phyloP scores from a whole-genome alignment of 1,140 invertebrate genomes.

The Apis cerana region DNA sequence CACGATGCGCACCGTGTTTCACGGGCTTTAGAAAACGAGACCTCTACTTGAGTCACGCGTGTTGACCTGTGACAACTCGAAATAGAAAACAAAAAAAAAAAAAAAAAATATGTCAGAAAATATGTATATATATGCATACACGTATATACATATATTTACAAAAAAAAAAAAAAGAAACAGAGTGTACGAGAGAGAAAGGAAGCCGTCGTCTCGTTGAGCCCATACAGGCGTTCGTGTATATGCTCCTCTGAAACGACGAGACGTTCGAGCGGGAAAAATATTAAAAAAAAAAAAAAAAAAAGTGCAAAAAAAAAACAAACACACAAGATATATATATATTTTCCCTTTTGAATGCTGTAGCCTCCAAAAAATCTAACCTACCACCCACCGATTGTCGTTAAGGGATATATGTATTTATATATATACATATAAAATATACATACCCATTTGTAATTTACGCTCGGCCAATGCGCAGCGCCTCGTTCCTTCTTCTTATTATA shows the following conservation, averaged over 20 bases:
- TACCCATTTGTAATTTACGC: slow-evolving; percentile 63
- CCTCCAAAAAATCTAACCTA: slow-evolving; percentile 72
- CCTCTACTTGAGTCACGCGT: slow-evolving; percentile 38
- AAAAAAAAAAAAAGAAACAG: slow-evolving; percentile 24
- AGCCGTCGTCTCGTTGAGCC: slow-evolving; percentile 52
- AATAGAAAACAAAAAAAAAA: slow-evolving; percentile 2
- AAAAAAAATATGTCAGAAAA: neutral
- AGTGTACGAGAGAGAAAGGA: slow-evolving; percentile 53
- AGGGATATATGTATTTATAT: slow-evolving; percentile 37
- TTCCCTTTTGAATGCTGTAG: slow-evolving; percentile 68
- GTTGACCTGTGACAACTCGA: slow-evolving; percentile 33
- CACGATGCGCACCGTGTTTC: slow-evolving; percentile 45
- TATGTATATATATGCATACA: neutral
- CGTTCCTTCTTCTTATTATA: slow-evolving; percentile 55
- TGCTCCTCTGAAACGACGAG: slow-evolving; percentile 45
- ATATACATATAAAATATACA: slow-evolving; percentile 47
- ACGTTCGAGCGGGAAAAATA: slow-evolving; percentile 30
- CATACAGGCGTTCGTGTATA: slow-evolving; percentile 17
- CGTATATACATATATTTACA: slow-evolving; percentile 17
- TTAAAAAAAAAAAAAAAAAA: slow-evolving; percentile 11
- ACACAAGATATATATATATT: slow-evolving; percentile 19
- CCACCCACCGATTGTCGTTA: slow-evolving; percentile 60
- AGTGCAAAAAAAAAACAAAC: slow-evolving; percentile 20
- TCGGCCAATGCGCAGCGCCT: slow-evolving; percentile 77
- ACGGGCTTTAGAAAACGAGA: slow-evolving; percentile 35